A percentile compares a stretch with the other conserved stretches of the same genome.
These are phyloP conservation scores for Styela plicata DNA, from an alignment of 23 tunicate species.

Conservation along the genomic window DNA sequence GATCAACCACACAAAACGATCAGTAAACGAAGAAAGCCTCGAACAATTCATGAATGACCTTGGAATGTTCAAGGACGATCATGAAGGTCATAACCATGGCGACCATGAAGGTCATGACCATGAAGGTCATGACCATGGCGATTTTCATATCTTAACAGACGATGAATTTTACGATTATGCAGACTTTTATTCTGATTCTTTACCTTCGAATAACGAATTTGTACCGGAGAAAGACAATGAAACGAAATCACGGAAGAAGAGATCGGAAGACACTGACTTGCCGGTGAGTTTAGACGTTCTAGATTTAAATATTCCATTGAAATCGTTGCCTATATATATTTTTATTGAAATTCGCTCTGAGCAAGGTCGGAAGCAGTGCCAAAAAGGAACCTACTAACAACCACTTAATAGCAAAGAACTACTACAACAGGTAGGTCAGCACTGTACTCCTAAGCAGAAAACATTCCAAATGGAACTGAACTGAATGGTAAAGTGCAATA, in stretches of 20 bases:
- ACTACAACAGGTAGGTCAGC: too few relatives aligned
- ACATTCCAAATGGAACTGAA: too few relatives aligned
- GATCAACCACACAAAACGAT: background rate
- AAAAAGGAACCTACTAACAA: too few relatives aligned
- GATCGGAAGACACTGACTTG: background rate
- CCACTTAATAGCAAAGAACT: too few relatives aligned
- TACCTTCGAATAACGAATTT: background rate
- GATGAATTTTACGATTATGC: background rate
- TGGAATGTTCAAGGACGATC: background rate
- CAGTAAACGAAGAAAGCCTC: conserved; percentile 4
- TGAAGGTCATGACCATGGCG: background rate
- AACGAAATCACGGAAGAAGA: background rate
- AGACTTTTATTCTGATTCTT: background rate
- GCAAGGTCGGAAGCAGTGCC: too few relatives aligned
- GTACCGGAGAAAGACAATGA: background rate
- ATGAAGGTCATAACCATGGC: conserved; percentile 8
- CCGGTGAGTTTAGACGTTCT: too few relatives aligned
- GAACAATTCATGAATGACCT: background rate
- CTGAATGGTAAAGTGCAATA: too few relatives aligned
- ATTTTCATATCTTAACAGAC: background rate
- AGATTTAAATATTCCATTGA: too few relatives aligned
- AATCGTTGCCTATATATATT: too few relatives aligned
- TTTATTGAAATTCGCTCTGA: too few relatives aligned
- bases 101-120: conserved; percentile 3
- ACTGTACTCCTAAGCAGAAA: too few relatives aligned